A percentile compares a stretch with the other conserved stretches of the same genome.
phyloP scores from a whole-genome alignment of 2,888 invertebrate genomes.

The Macrophya annulata region DNA sequence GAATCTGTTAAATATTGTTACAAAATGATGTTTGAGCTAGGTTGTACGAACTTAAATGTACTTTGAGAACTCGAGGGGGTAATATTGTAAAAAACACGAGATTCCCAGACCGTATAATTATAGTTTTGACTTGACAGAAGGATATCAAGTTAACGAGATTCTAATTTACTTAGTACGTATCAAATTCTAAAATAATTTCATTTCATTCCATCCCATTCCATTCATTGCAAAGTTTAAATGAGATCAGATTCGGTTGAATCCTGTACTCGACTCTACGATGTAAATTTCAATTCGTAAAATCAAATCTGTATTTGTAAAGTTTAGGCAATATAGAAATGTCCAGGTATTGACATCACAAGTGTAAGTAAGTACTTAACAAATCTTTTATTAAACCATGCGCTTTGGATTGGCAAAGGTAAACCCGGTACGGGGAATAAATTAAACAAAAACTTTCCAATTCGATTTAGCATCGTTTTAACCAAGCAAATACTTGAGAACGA shows the following conservation, averaged over 20 bases:
- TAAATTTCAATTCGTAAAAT: background rate
- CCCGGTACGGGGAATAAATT: constrained; percentile 26
- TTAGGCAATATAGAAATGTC: background rate
- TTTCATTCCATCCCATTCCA: background rate
- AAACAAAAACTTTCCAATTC: constrained; percentile 37
- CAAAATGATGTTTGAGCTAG: background rate
- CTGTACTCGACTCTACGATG: background rate
- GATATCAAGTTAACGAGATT: background rate
- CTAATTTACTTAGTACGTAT: background rate
- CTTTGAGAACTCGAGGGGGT: background rate
- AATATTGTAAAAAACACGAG: background rate
- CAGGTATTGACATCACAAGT: background rate
- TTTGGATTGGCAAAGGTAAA: constrained; percentile 1
- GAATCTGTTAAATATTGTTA: background rate
- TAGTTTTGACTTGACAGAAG: background rate
- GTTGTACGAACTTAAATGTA: too few species aligned
- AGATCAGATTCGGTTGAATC: background rate
- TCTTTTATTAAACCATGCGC: background rate
- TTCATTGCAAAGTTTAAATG: background rate
- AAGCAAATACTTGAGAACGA: constrained; percentile 43
- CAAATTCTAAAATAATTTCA: background rate
- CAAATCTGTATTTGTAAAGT: background rate
- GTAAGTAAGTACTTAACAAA: constrained; percentile 6
- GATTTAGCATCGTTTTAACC: constrained; percentile 33
- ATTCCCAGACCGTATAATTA: background rate